Base-by-base conservation (phyloP, 1,140 invertebrate species). In the Stegodyphus mimosarum region DNA sequence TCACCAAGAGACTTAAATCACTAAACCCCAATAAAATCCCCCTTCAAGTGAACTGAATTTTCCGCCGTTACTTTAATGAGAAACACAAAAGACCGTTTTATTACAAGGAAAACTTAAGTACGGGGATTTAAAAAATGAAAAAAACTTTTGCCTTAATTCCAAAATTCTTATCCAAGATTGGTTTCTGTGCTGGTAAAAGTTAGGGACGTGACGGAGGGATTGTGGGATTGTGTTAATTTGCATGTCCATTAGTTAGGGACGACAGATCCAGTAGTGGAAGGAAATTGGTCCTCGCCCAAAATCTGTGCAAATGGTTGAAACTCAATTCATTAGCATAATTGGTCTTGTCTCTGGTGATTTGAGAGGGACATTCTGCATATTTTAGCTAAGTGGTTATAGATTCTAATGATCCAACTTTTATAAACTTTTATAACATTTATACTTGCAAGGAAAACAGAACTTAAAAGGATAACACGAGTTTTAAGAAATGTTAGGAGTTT, bases 311-410 rank as follows among this genome's bases (percentile, higher is more conserved):
- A 79, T 81, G 69, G 66, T 81, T 63, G 69, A 63, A 72, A 72
- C 78, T 81, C 69, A 81, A 81, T 81, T 81, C 78, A 81, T 81
- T 81, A 81, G 78, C 69, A 81, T 81, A 81, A 81, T 81, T 81
- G 55, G 53, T 67, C 7, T 81, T 81, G 78, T 81, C 78, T 81
- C 69, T 11, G 55, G 33, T 33, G 33, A 33, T 33, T 33, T 33
- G 33, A 33, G 33, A 33, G 33, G 33, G 33, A 33, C 33, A 33
- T 33, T 33, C 33, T 33, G 33, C 33, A 33, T 33, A 33, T 33
- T 33, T 33, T 33, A 33, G 33, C 33, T 33, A 33, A 33, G 33
- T 33, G 33, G 33, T 33, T 33, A 33, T 33, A 33, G 33, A 33
- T 33, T 33, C 33, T 33, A 33, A 33, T 33, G 33, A 33, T 33